Conservation (phyloP, 2,888 invertebrate genomes). For the Drosophila putrida region DNA sequence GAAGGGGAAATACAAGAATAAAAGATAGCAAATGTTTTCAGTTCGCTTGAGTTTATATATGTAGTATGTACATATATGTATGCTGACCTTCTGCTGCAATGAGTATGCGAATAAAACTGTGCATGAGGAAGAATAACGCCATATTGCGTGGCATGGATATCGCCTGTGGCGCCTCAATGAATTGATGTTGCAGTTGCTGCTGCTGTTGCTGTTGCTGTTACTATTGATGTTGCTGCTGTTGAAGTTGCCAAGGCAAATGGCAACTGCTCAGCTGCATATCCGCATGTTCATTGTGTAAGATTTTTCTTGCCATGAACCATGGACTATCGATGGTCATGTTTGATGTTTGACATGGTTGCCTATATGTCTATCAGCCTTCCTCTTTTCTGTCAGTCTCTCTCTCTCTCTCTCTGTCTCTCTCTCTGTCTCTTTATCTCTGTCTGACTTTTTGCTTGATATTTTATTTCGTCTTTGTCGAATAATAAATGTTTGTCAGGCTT, state of each 20-base stretch:
- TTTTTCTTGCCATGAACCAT: constrained; percentile 1
- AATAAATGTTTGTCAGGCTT: constrained; percentile 16
- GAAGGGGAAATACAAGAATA: neutral
- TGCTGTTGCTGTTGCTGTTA: constrained; percentile 16
- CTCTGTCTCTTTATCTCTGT: neutral
- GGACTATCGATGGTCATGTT: constrained; percentile 13
- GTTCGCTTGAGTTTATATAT: constrained; percentile 3
- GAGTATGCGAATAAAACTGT: constrained; percentile 11
- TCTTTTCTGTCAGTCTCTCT: too few relatives aligned
- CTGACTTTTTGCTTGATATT: neutral
- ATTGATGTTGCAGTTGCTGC: constrained; percentile 17
- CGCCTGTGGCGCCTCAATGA: constrained; percentile 22
- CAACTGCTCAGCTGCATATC: constrained; percentile 21
- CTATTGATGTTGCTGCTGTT: neutral
- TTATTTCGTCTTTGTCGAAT: neutral
- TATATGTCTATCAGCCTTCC: neutral
- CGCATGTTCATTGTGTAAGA: neutral
- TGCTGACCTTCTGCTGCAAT: constrained; percentile 27
- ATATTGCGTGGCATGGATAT: constrained; percentile 28
- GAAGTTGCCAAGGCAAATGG: constrained; percentile 28
- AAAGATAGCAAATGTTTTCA: constrained; percentile 17
- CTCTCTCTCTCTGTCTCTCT: neutral
- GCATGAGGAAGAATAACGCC: constrained; percentile 27
- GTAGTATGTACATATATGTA: too few relatives aligned
- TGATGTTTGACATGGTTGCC: constrained; percentile 6